Conservation (phyloP, 2,113 vertebrate genomes). For the Axis porcinus region DNA sequence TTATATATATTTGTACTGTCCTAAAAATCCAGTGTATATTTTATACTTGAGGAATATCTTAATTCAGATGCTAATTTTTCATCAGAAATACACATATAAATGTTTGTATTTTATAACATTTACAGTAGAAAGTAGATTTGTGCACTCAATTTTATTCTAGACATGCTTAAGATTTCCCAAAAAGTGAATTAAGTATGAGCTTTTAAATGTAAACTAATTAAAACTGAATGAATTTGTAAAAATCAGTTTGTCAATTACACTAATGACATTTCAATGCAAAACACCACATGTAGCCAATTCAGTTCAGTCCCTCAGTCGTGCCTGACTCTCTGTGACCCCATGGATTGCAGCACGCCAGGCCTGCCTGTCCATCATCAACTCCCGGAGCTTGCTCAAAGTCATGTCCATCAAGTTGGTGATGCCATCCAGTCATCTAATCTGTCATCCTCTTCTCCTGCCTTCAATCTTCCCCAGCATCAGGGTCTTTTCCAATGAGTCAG, state of each 20-base stretch:
- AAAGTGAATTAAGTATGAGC: not conserved
- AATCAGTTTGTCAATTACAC: not conserved
- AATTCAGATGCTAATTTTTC: not conserved
- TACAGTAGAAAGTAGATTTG: not conserved
- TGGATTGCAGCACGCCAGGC: not conserved
- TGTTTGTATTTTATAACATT: not conserved
- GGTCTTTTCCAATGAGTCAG: not conserved
- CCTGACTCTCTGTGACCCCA: not conserved
- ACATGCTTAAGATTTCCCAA: not conserved
- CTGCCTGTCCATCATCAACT: not conserved
- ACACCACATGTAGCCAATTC: not conserved
- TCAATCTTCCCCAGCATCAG: not conserved
- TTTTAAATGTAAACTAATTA: not conserved
- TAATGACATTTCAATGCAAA: not conserved
- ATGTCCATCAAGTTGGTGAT: not conserved
- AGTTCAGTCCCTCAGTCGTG: not conserved
- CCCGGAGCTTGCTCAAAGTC: not conserved
- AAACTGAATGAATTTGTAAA: not conserved
- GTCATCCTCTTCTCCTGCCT: not conserved
- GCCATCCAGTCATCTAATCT: not conserved
- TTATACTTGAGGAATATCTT: not conserved
- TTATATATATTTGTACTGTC: not conserved
- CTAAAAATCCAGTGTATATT: not conserved
- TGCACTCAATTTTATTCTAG: not conserved
- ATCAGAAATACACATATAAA: not conserved